Conservation (phyloP, 1,140 invertebrate genomes). For the Phthorimaea operculella region DNA sequence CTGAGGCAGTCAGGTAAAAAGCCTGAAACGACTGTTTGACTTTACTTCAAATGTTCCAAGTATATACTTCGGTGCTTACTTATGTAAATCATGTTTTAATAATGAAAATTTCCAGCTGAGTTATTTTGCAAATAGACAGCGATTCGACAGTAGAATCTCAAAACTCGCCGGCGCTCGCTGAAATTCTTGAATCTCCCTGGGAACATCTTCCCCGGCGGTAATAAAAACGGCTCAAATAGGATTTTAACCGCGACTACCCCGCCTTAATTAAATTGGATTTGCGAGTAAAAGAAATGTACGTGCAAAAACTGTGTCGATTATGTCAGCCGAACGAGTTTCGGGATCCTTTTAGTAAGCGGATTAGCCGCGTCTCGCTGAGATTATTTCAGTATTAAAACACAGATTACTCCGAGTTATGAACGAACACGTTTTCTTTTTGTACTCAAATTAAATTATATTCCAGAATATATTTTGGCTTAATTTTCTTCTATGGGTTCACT, state of each 20-base stretch:
- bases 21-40: no score
- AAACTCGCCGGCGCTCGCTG: constrained; percentile 53
- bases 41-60: no score
- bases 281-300: constrained; percentile 65
- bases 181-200: constrained; percentile 59
- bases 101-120: no score
- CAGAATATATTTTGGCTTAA: no score
- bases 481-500: no score
- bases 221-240: constrained; percentile 68
- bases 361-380: constrained; percentile 36
- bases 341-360: constrained; percentile 48
- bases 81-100: no score
- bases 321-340: constrained; percentile 47
- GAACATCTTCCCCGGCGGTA: constrained; percentile 62
- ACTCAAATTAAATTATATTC: no score
- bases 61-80: no score
- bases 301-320: constrained; percentile 65
- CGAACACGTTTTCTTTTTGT: no score
- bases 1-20: no score
- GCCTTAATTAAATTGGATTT: constrained; percentile 69
- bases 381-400: constrained; percentile 21
- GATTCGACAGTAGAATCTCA: constrained; percentile 38
- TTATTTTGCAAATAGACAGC: no score
- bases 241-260: constrained; percentile 66
- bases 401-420: no score